A percentile compares a stretch with the other conserved stretches of the same genome.
Evolutionary conservation across 1,140 invertebrate genomes (phyloP).

Genomic region (Penaeus indicus): DNA sequence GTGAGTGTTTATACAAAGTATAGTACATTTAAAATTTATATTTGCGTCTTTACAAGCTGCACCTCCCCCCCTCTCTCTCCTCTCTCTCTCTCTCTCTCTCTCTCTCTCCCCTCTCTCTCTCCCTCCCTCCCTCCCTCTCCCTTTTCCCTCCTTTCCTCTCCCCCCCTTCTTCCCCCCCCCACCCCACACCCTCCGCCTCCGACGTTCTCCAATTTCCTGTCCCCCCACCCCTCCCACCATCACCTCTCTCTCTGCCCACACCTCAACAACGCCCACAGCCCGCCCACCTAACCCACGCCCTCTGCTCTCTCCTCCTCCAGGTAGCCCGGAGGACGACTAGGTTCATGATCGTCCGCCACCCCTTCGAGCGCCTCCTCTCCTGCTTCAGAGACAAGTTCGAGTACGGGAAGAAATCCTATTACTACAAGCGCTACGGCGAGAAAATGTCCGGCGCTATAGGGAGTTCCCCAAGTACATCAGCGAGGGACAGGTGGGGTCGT

Average conservation of each 20-base stretch:
- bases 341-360: conserved; percentile 65
- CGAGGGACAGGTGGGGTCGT: conserved; percentile 5
- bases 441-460: conserved; percentile 56
- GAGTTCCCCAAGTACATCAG: neutral
- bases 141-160: too few species aligned
- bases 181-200: neutral
- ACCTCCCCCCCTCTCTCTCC: too few species aligned
- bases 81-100: too few species aligned
- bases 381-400: conserved; percentile 65
- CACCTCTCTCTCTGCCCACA: neutral
- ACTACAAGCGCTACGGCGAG: conserved; percentile 55
- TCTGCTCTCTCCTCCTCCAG: neutral
- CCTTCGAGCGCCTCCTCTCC: conserved; percentile 65
- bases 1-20: too few species aligned
- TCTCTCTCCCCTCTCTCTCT: too few species aligned
- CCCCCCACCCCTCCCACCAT: neutral
- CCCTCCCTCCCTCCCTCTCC: too few species aligned
- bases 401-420: conserved; percentile 57
- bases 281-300: neutral
- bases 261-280: too few species aligned
- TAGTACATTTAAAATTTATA: too few species aligned
- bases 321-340: neutral
- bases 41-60: too few species aligned
- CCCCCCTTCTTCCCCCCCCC: too few species aligned
- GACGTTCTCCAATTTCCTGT: too few species aligned